Conservation (phyloP, 2,888 invertebrate species). For the Schrankia costaestrigalis region DNA sequence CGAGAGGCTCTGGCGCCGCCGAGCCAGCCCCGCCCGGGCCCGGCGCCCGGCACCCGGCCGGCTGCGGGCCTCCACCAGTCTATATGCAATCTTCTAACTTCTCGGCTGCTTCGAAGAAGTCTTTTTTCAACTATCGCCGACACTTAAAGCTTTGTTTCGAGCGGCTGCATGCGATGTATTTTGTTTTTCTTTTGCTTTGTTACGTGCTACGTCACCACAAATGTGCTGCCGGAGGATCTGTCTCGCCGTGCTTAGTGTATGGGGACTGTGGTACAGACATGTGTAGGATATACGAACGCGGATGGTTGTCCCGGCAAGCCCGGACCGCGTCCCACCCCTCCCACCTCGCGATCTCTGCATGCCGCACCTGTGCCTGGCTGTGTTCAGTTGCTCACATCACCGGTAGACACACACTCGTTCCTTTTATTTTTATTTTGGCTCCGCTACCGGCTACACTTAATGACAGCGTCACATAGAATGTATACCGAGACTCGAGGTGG, state of each 20-base stretch:
- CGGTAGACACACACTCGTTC: constrained; percentile 75
- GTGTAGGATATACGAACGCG: constrained; percentile 44
- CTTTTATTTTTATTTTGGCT: constrained; percentile 73
- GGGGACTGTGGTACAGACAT: constrained; percentile 57
- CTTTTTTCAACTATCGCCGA: constrained; percentile 54
- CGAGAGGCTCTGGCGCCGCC: constrained; percentile 40
- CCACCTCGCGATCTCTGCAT: constrained; percentile 73
- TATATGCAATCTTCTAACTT: constrained; percentile 48
- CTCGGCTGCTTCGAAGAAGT: constrained; percentile 52
- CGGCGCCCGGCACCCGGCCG: constrained; percentile 33
- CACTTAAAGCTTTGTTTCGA: constrained; percentile 62
- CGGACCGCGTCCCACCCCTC: constrained; percentile 69
- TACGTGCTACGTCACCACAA: constrained; percentile 68
- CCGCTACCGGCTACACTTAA: constrained; percentile 76
- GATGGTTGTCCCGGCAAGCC: constrained; percentile 44
- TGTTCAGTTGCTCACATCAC: constrained; percentile 81
- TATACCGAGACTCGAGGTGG: constrained; percentile 70
- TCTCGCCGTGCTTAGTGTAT: constrained; percentile 55
- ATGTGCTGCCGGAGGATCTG: constrained; percentile 65
- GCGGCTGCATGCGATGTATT: constrained; percentile 74
- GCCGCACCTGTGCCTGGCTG: constrained; percentile 79
- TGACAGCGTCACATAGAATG: constrained; percentile 67
- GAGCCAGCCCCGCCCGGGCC: no score
- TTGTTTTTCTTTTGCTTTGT: constrained; percentile 80
- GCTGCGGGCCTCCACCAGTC: constrained; percentile 43